Evolutionary conservation across 2,113 vertebrate species (phyloP).

Genomic region (Ascaphus truei): DNA sequence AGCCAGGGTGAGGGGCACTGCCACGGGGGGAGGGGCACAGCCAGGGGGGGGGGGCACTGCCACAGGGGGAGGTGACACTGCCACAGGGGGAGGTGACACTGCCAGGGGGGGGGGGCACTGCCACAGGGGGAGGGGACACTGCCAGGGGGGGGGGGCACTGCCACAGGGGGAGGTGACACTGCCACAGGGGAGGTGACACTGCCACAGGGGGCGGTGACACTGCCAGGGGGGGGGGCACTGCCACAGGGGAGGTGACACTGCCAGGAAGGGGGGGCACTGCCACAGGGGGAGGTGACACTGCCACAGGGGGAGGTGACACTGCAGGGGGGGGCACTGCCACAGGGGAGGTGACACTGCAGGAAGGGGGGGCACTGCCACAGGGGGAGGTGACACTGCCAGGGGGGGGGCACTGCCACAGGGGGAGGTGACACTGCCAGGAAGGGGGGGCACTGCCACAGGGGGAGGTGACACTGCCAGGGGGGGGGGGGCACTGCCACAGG

Average conservation of each 20-base stretch:
- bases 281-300: conserved; percentile 65
- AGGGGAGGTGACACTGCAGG: not conserved
- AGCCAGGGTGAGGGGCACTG: not conserved
- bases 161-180: not conserved
- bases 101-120: no score
- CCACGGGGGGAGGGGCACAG: not conserved
- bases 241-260: not conserved
- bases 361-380: conserved; percentile 21
- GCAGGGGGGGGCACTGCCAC: not conserved
- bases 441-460: conserved; percentile 49
- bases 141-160: not conserved
- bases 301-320: not conserved
- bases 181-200: no score
- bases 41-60: conserved; percentile 54
- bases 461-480: not conserved
- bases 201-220: conserved; percentile 82
- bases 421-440: no score
- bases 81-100: not conserved
- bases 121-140: conserved; percentile 64
- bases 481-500: not conserved
- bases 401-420: not conserved
- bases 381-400: not conserved
- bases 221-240: conserved; percentile 71
- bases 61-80: not conserved
- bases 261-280: not conserved